These are phyloP conservation scores for Chaetops frenatus DNA, from an alignment of 2,113 vertebrate genomes.

Conservation along the genomic window DNA sequence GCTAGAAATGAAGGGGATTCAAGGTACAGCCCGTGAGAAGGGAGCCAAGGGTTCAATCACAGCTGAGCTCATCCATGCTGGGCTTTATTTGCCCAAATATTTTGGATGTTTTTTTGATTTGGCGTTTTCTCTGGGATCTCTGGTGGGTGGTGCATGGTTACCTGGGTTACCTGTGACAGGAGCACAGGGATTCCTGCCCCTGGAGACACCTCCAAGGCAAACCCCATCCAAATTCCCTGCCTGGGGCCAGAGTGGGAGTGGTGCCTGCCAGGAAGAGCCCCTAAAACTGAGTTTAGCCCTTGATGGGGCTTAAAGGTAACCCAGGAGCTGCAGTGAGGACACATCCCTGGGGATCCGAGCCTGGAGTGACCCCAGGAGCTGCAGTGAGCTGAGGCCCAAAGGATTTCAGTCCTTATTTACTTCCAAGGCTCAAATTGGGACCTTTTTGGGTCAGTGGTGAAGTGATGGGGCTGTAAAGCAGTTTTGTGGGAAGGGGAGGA, in stretches of 20 bases:
- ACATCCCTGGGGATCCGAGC: fast-evolving
- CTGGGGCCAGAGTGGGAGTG: background rate
- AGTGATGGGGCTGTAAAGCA: background rate
- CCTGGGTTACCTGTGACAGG: background rate
- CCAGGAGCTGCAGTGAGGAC: background rate
- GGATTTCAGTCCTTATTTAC: background rate
- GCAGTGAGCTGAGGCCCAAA: background rate
- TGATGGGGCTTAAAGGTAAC: fast-evolving
- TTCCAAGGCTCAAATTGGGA: fast-evolving
- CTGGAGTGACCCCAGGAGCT: background rate
- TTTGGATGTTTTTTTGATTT: background rate
- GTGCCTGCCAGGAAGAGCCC: background rate
- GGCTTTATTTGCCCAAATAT: background rate
- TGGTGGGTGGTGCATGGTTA: fast-evolving
- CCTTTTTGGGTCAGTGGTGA: too few relatives aligned
- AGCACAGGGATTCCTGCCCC: background rate
- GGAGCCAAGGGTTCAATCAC: background rate
- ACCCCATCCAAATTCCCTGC: background rate
- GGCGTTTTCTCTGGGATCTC: background rate
- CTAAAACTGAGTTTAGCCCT: fast-evolving
- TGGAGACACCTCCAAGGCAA: background rate
- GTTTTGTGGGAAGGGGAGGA: background rate
- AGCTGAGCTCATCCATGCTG: fast-evolving
- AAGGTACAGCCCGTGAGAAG: background rate
- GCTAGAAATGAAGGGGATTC: background rate